Evolutionary conservation across 2,113 vertebrate genomes (phyloP), one percentile per base, ranked within the genome.

Genomic region (Anhinga rufa): DNA sequence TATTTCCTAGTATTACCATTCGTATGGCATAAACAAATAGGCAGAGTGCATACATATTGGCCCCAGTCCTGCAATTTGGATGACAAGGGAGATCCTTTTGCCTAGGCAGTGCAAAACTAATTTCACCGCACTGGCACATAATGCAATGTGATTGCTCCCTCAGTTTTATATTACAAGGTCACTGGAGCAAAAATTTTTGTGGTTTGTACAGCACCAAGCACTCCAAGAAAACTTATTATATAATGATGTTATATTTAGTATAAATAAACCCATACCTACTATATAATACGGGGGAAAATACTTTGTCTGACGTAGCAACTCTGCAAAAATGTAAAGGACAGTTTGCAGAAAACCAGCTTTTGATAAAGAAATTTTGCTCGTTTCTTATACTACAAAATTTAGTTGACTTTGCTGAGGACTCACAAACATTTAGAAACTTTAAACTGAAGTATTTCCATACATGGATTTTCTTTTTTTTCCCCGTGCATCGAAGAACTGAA

Each of bases 91-190:
- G 95, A 97, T 91, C 94, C 96, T 95, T 96, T 92, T 95, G 96
- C 91, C 94, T 93, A 95, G 91, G 91, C 96, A 93, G 87, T 91
- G 82, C 96, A 96, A 95, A 96, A 95, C 96, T 97, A 95, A 95
- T 96, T 96, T 96, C 91, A 92, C 91, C n/a, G 11, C 78, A 34
- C 87, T 96, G 93, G 92, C 91, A 96, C 84, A 93, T 97, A 97
- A 97, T 82, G 71, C 70, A 85, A 52, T 93, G 87, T 94, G 94
- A 97, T 95, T 95, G 84, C 95, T 97, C 94, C 91, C 91, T 95
- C 93, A 95, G 95, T 95, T 96, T 95, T 93, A 91, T 92, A 86
- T 97, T 96, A 93, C 95, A 97, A 96, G 95, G 96, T 97, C 95
- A 95, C 85, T 90, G 87, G 91, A 97, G 95, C 96, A 97, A 96